Percentiles rank a stretch among this genome's conserved stretches.
Evolutionary conservation across 2,888 invertebrate genomes (phyloP).

Genomic region (Perizoma flavofasciatum): DNA sequence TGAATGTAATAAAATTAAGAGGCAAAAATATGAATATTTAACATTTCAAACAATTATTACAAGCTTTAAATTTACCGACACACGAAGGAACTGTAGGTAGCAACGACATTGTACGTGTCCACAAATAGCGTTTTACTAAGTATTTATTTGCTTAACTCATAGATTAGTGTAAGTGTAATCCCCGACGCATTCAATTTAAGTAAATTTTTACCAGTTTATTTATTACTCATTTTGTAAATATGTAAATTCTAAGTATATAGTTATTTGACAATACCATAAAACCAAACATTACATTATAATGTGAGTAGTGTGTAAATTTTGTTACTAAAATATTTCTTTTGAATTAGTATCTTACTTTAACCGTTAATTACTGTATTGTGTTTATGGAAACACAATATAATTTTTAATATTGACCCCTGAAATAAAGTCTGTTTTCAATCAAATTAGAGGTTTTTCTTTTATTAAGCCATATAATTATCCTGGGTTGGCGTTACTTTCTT

Average conservation of each 20-base stretch:
- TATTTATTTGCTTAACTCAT: slow-evolving; percentile 73
- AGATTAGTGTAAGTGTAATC: slow-evolving; percentile 41
- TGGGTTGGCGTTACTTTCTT: slow-evolving; percentile 6
- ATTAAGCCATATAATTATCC: neutral
- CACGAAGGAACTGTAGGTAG: slow-evolving; percentile 19
- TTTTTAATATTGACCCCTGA: slow-evolving; percentile 72
- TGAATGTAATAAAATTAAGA: no score
- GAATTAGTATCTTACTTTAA: slow-evolving; percentile 50
- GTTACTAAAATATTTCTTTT: slow-evolving; percentile 72
- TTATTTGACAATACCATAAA: slow-evolving; percentile 78
- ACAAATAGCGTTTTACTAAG: slow-evolving; percentile 50
- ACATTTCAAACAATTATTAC: slow-evolving; percentile 13
- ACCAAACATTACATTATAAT: slow-evolving; percentile 74
- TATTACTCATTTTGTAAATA: slow-evolving; percentile 77
- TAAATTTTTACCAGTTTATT: slow-evolving; percentile 72
- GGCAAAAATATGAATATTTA: no score
- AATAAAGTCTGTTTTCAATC: slow-evolving; percentile 80
- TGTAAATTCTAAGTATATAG: slow-evolving; percentile 79
- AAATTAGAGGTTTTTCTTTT: slow-evolving; percentile 45
- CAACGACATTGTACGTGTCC: slow-evolving; percentile 23
- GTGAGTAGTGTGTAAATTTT: slow-evolving; percentile 78
- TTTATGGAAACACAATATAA: slow-evolving; percentile 67
- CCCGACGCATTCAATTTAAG: slow-evolving; percentile 41
- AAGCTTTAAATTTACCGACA: slow-evolving; percentile 27
- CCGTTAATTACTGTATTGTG: slow-evolving; percentile 64